Evolutionary conservation across 2,797 vertebrate species (phyloP).

Genomic region (Delichon dasypus): DNA sequence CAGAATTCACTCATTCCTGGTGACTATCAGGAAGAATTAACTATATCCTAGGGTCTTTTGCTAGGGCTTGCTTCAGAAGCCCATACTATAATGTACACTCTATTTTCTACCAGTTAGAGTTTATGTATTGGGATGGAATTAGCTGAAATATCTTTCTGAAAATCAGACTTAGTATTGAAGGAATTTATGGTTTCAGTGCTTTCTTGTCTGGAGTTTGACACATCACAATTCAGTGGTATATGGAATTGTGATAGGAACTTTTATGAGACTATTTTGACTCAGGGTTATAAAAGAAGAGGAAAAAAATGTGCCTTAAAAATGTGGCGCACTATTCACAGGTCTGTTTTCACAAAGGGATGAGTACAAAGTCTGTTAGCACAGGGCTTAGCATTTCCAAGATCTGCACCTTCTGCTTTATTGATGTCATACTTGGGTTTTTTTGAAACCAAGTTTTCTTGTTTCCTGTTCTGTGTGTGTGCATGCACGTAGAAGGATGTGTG

Average conservation of each 20-base stretch:
- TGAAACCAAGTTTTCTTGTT: not conserved
- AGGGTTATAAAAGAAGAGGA: not conserved
- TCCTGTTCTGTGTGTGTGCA: not conserved
- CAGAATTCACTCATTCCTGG: not conserved
- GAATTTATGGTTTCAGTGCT: not conserved
- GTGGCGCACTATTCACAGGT: not conserved
- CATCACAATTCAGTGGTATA: not conserved
- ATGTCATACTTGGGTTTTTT: not conserved
- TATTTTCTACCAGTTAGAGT: not conserved
- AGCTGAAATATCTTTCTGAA: not conserved
- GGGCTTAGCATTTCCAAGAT: not conserved
- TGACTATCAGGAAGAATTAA: not conserved
- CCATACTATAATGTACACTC: not conserved
- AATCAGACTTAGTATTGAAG: not conserved
- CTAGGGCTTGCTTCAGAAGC: not conserved
- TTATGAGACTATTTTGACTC: not conserved
- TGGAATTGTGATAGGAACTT: not conserved
- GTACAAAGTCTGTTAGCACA: not conserved
- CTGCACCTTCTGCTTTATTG: not conserved
- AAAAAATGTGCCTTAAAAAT: not conserved
- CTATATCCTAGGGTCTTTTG: not conserved
- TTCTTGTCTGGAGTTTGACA: not conserved
- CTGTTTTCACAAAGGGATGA: not conserved
- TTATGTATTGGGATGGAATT: not conserved
- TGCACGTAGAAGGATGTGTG: not conserved